Evolutionary conservation across 1,140 invertebrate genomes (phyloP), one percentile per base, ranked within the genome.

Genomic region (Muscidifurax raptorellus): DNA sequence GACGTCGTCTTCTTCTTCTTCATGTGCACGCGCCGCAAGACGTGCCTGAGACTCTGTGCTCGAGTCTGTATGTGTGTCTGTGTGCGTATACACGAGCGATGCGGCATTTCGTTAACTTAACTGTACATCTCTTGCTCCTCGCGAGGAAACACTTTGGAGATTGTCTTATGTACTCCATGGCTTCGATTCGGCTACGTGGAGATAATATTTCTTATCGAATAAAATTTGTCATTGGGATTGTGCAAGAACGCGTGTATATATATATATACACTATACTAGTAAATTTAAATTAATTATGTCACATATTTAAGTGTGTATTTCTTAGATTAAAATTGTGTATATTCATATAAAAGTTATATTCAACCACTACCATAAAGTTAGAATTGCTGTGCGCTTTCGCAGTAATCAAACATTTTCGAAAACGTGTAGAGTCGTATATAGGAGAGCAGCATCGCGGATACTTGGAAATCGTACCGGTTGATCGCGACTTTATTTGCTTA

Each of bases 31-130:
- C 30, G 28, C 27, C 10, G 71, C 30, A 12, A 18, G 71, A 27
- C 10, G 28, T 36, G 22, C 71, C 40, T 4, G 13, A 32, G 27
- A 15, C 28, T 18, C 10, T 9, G 27, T 1, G 28, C 28, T 15
- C 1, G 30, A 30, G 44, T 2, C 64, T 44, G 22, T 22, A 27
- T 10, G 32, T 15, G 59, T 18, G n/a, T 64, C 0, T 27, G 0
- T 0, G 18, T 32, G 59, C 28, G 22, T 28, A 25, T 64, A 28
- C 18, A 64, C 28, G 40, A 59, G 27, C 72, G 80, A 25, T 22
- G 76, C 74, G 71, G 77, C 40, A 83, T 80, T 86, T 86, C 82
- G 78, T 84, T 81, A 69, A 47, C 81, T 86, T 86, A 86, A 86
- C 85, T 86, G 85, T 86, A 86, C 78, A 86, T 84, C 36, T 85